Conservation (phyloP, 2,888 invertebrate species). For the Caenorhabditis macrosperma region DNA sequence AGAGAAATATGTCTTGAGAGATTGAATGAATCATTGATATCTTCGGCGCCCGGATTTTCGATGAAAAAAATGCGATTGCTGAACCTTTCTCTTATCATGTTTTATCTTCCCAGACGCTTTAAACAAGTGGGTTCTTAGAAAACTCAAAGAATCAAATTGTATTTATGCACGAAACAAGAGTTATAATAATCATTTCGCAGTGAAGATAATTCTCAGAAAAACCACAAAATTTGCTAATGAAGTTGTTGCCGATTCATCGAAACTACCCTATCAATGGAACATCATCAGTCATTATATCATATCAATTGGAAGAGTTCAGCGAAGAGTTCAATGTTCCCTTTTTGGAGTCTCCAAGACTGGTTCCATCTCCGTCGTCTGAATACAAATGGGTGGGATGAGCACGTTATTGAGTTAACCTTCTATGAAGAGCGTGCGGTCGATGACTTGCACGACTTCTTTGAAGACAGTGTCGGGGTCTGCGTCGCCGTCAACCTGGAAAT, state of each 20-base stretch:
- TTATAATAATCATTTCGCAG: too few species aligned
- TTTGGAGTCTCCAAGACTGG: constrained; percentile 54
- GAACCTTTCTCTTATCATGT: too few species aligned
- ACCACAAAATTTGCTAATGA: background rate
- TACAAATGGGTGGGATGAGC: too few species aligned
- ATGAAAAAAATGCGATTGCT: too few species aligned
- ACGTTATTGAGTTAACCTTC: constrained; percentile 68
- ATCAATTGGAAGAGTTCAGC: constrained; percentile 30
- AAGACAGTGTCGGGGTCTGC: constrained; percentile 75
- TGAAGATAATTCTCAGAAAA: too few species aligned
- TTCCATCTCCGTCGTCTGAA: constrained; percentile 58
- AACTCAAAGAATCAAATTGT: too few species aligned
- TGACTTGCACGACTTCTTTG: constrained; percentile 72
- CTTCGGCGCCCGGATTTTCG: too few species aligned
- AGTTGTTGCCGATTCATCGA: background rate
- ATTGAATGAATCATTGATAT: too few species aligned
- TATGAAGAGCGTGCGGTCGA: constrained; percentile 76
- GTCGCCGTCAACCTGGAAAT: constrained; percentile 79
- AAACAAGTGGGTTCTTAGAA: too few species aligned
- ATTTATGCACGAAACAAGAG: too few species aligned
- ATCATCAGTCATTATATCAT: background rate
- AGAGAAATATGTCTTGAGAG: too few species aligned
- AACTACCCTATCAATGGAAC: constrained; percentile 13
- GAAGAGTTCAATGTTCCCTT: constrained; percentile 52
- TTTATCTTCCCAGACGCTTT: too few species aligned